Evolutionary conservation across 2,797 vertebrate genomes (phyloP).

Genomic region (Selene dorsalis): DNA sequence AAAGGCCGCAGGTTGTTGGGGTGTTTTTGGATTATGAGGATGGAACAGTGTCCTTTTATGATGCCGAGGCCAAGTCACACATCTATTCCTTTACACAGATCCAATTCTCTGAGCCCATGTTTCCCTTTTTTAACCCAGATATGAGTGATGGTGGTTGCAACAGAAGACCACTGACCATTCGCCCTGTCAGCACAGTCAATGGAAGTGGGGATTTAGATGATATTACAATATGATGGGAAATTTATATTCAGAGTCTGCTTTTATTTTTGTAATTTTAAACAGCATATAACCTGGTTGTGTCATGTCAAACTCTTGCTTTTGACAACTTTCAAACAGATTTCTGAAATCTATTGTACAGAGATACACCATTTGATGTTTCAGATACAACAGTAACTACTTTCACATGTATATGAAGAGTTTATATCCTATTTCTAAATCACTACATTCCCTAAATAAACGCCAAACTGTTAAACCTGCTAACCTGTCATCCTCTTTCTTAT

Average conservation of each 20-base stretch:
- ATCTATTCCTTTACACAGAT: constrained; percentile 77
- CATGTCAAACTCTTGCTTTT: background rate
- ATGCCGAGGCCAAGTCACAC: constrained; percentile 66
- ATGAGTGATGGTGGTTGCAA: constrained; percentile 71
- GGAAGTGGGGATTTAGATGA: constrained; percentile 50
- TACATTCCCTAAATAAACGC: constrained; percentile 6
- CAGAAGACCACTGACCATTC: constrained; percentile 72
- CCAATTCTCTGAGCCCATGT: constrained; percentile 71
- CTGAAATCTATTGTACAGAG: background rate
- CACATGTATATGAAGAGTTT: background rate
- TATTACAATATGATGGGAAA: constrained; percentile 69
- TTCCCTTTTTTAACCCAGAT: constrained; percentile 83
- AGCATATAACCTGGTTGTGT: background rate
- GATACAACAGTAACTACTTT: background rate
- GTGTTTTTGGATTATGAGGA: constrained; percentile 80
- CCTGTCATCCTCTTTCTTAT: background rate
- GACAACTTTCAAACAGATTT: background rate
- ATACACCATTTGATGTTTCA: constrained; percentile 2
- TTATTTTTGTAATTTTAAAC: background rate
- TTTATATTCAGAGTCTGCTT: background rate
- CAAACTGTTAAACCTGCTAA: background rate
- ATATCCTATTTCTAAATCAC: background rate
- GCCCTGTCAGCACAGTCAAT: constrained; percentile 37
- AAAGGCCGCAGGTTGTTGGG: constrained; percentile 67
- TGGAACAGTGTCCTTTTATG: constrained; percentile 78